Conservation (phyloP, 2,113 vertebrate species). For the Pipa parva region DNA sequence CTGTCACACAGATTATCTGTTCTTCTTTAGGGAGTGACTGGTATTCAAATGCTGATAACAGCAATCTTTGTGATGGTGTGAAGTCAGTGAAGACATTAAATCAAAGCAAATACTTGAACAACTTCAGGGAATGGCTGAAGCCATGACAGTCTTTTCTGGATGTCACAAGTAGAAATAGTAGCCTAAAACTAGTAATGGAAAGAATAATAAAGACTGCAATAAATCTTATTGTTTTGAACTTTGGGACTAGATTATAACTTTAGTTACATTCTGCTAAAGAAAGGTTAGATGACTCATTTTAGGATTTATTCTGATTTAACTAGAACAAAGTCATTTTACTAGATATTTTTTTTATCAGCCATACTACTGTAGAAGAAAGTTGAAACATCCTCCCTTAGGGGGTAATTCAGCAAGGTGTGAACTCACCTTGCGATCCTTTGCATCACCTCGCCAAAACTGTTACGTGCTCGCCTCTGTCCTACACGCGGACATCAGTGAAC, state of each 20-base stretch:
- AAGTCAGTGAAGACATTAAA: slow-evolving; percentile 67
- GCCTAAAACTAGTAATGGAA: slow-evolving; percentile 11
- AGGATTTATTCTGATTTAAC: no score
- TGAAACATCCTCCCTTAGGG: no score
- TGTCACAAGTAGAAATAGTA: slow-evolving; percentile 18
- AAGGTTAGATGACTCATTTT: no score
- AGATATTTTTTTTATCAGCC: no score
- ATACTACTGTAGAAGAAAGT: no score
- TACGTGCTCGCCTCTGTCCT: no score
- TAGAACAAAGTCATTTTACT: no score
- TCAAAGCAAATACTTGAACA: slow-evolving; percentile 58
- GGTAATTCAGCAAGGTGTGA: no score
- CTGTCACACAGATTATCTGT: slow-evolving; percentile 60
- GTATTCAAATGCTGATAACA: slow-evolving; percentile 74
- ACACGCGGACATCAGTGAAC: no score
- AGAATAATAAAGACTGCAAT: background rate
- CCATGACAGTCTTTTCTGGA: slow-evolving; percentile 21
- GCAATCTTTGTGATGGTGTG: slow-evolving; percentile 60
- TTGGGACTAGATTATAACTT: slow-evolving; percentile 17
- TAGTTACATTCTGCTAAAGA: no score
- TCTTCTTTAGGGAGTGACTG: slow-evolving; percentile 71
- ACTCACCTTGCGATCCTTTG: no score
- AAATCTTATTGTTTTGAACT: slow-evolving; percentile 21
- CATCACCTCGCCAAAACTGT: no score
- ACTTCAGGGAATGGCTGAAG: slow-evolving; percentile 29